Evolutionary conservation across 23 tunicate genomes (phyloP).

Genomic region (Styela clava): DNA sequence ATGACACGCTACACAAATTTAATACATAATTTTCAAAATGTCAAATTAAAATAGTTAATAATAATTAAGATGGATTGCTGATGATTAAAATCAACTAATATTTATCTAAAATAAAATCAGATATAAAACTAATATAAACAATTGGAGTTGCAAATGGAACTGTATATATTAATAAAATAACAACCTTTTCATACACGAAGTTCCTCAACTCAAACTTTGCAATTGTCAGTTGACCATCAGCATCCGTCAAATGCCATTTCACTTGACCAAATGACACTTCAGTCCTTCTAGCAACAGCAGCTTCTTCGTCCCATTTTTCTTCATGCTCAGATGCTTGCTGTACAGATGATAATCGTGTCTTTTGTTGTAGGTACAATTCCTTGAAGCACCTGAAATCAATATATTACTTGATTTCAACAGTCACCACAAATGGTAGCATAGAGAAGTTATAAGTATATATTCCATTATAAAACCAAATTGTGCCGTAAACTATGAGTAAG

Average conservation of each 20-base stretch:
- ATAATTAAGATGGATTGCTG: no score
- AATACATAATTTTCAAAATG: neutral
- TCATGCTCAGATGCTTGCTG: constrained; percentile 28
- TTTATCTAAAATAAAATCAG: no score
- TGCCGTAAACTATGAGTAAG: constrained; percentile 99
- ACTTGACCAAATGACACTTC: constrained; percentile 83
- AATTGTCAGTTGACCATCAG: constrained; percentile 87
- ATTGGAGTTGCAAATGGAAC: no score
- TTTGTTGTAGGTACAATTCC: constrained; percentile 77
- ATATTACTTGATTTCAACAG: neutral
- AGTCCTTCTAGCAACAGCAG: constrained; percentile 74
- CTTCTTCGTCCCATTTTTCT: constrained; percentile 61
- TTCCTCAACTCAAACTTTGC: constrained; percentile 91
- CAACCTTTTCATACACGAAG: constrained; percentile 92
- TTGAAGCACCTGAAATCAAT: constrained; percentile 68
- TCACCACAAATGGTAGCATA: neutral
- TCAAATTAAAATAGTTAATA: neutral
- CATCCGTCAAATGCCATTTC: constrained; percentile 86
- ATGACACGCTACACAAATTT: no score
- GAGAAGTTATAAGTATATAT: neutral
- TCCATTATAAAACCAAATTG: constrained; percentile 18
- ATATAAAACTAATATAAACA: no score
- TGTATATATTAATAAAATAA: no score
- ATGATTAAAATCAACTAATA: no score
- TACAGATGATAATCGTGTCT: constrained; percentile 53